These are phyloP conservation scores for Helicoverpa zea DNA, from an alignment of 1,140 invertebrate species.

Conservation along the genomic window DNA sequence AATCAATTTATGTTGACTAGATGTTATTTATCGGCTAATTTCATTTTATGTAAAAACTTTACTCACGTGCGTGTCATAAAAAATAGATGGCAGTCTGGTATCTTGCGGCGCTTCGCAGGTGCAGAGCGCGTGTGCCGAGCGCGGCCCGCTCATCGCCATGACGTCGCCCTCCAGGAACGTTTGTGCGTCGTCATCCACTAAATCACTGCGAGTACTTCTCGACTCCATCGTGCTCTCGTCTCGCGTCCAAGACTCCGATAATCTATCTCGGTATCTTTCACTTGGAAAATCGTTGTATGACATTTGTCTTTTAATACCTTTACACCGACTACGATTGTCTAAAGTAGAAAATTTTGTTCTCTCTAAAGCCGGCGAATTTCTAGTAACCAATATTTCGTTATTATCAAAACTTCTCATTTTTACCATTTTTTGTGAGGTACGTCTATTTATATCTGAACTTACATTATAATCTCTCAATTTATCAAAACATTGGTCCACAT, in stretches of 20 bases:
- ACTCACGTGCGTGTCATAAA: conserved; percentile 83
- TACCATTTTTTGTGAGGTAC: conserved; percentile 66
- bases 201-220: conserved; percentile 71
- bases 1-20: no score
- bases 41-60: background rate
- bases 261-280: conserved; percentile 72
- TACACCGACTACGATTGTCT: conserved; percentile 81
- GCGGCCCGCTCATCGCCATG: conserved; percentile 70
- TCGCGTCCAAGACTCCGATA: conserved; percentile 70
- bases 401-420: conserved; percentile 78
- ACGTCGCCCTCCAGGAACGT: conserved; percentile 79
- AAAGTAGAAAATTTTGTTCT: conserved; percentile 81
- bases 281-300: conserved; percentile 83
- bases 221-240: conserved; percentile 71
- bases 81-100: conserved; percentile 79
- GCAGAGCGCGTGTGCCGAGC: conserved; percentile 76
- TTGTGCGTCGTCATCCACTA: conserved; percentile 73
- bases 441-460: conserved; percentile 62
- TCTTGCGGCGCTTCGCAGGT: conserved; percentile 73
- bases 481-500: conserved; percentile 82
- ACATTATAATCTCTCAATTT: conserved; percentile 71
- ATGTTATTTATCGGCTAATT: no score
- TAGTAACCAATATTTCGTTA: conserved; percentile 70
- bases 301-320: conserved; percentile 81
- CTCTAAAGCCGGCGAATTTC: conserved; percentile 67